Percentiles rank a stretch among this genome's conserved stretches.
phyloP scores from a whole-genome alignment of 2,888 invertebrate species.

The Leptinotarsa peninsularis region DNA sequence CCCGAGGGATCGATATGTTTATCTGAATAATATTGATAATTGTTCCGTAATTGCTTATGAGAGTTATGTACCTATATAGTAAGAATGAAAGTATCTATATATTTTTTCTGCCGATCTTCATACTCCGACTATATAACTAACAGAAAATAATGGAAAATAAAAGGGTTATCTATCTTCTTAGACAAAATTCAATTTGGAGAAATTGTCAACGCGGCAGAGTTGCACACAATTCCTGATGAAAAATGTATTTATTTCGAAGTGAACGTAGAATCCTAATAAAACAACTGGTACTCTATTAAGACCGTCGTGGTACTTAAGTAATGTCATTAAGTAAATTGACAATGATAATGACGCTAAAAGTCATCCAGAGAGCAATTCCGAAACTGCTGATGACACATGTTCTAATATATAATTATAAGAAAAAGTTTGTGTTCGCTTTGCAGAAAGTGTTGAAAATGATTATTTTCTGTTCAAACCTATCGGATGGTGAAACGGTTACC shows the following conservation, averaged over 20 bases:
- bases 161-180: too few relatives aligned
- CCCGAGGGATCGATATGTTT: background rate
- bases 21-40: background rate
- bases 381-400: conserved; percentile 47
- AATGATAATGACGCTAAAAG: conserved; percentile 47
- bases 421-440: conserved; percentile 41
- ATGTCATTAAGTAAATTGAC: conserved; percentile 50
- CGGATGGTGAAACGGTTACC: conserved; percentile 42
- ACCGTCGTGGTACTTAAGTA: conserved; percentile 44
- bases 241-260: conserved; percentile 34
- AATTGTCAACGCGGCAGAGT: background rate
- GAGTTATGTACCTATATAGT: too few relatives aligned
- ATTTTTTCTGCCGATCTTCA: too few relatives aligned
- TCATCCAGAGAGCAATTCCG: conserved; percentile 43
- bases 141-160: too few relatives aligned
- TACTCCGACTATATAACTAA: too few relatives aligned
- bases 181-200: background rate
- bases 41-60: too few relatives aligned
- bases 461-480: conserved; percentile 50
- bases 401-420: conserved; percentile 44
- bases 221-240: background rate
- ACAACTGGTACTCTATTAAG: conserved; percentile 44
- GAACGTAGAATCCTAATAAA: conserved; percentile 39
- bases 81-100: too few relatives aligned
- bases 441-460: conserved; percentile 35